Evolutionary conservation across 2,888 invertebrate genomes (phyloP).

Genomic region (Drosophila bunnanda): DNA sequence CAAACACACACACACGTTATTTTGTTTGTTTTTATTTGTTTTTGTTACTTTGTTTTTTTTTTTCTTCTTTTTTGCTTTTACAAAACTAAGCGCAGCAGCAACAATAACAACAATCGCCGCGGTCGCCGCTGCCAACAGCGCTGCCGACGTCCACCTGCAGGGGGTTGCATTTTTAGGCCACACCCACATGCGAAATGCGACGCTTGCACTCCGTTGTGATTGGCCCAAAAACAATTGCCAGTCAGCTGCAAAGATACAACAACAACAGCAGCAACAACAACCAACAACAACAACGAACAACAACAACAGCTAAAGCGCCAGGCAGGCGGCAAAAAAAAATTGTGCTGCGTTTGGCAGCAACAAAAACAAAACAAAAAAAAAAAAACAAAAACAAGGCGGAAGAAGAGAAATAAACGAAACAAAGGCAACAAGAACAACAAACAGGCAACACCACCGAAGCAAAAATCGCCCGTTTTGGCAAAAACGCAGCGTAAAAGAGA

Average conservation of each 20-base stretch:
- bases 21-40: conserved; percentile 4
- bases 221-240: conserved; percentile 81
- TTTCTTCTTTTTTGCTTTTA: conserved; percentile 44
- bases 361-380: conserved; percentile 49
- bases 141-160: conserved; percentile 73
- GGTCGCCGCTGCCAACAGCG: conserved; percentile 49
- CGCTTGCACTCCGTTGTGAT: conserved; percentile 81
- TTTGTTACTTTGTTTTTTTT: conserved; percentile 1
- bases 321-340: conserved; percentile 50
- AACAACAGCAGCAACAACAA: conserved; percentile 42
- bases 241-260: conserved; percentile 74
- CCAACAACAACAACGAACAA: conserved; percentile 28
- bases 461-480: conserved; percentile 75
- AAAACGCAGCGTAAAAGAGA: conserved; percentile 41
- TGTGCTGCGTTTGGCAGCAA: conserved; percentile 39
- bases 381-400: conserved; percentile 29
- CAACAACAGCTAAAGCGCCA: no score
- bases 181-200: conserved; percentile 79
- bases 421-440: conserved; percentile 39
- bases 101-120: conserved; percentile 2
- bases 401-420: conserved; percentile 16
- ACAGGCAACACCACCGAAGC: conserved; percentile 46
- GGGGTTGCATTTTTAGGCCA: conserved; percentile 84
- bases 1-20: conserved; percentile 23
- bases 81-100: conserved; percentile 12